phyloP scores from a whole-genome alignment of 2,888 invertebrate species.

The Cristatella mucedo region DNA sequence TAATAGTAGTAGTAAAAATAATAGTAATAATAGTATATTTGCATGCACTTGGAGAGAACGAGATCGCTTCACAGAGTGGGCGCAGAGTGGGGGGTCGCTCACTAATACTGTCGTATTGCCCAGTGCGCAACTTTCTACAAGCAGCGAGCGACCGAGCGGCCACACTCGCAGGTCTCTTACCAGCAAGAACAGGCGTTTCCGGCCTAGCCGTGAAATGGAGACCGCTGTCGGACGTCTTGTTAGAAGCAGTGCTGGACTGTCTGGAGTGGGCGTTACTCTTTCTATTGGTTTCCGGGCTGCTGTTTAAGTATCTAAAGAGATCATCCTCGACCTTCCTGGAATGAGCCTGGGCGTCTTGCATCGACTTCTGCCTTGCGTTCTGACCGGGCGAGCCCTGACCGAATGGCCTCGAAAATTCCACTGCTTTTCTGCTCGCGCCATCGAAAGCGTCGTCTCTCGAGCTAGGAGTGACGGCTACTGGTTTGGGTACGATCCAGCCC shows the following conservation, averaged over 20 bases:
- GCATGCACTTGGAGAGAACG: too few species aligned
- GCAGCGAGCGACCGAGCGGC: neutral
- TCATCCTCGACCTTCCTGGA: conserved; percentile 36
- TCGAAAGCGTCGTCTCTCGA: too few species aligned
- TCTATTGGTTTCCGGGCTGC: conserved; percentile 19
- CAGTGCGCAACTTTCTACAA: neutral
- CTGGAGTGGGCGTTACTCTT: conserved; percentile 22
- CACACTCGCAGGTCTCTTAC: neutral
- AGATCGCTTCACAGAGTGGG: neutral
- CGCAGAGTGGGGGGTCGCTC: neutral
- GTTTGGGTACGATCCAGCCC: conserved; percentile 2
- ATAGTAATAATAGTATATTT: too few species aligned
- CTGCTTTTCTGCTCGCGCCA: too few species aligned
- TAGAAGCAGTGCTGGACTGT: conserved; percentile 24
- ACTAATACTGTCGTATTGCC: neutral
- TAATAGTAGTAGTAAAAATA: too few species aligned
- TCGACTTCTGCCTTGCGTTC: too few species aligned
- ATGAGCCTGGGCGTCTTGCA: neutral
- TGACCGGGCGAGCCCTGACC: too few species aligned
- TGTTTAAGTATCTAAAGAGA: conserved; percentile 40
- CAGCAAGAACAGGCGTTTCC: conserved; percentile 1
- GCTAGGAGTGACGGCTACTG: too few species aligned
- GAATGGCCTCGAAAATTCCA: too few species aligned
- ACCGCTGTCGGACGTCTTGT: conserved; percentile 2
- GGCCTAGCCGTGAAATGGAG: conserved; percentile 7